These are phyloP conservation scores for Celastrina argiolus DNA, from an alignment of 2,888 invertebrate genomes.

Conservation along the genomic window DNA sequence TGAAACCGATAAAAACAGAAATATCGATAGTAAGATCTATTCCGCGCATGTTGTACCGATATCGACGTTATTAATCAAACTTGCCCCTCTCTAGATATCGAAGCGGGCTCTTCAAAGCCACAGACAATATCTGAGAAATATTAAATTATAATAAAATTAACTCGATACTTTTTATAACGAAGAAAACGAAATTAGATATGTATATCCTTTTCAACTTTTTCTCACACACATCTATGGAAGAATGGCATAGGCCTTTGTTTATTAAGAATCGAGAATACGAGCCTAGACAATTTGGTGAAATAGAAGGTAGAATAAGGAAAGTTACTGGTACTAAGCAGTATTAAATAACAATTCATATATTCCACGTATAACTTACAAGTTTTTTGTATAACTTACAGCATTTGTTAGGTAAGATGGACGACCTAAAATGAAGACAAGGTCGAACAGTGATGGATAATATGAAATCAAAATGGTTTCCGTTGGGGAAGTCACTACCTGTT, in stretches of 20 bases:
- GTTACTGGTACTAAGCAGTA: no score
- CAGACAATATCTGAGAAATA: constrained; percentile 75
- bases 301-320: no score
- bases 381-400: no score
- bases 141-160: constrained; percentile 78
- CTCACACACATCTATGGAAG: background rate
- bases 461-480: constrained; percentile 11
- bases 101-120: constrained; percentile 70
- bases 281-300: background rate
- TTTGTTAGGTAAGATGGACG: background rate
- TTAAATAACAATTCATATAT: background rate
- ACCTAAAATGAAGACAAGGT: constrained; percentile 5
- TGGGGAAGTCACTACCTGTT: background rate
- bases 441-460: constrained; percentile 6
- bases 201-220: constrained; percentile 31
- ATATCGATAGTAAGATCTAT: constrained; percentile 3
- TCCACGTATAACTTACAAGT: no score
- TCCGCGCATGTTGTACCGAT: background rate
- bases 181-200: constrained; percentile 35
- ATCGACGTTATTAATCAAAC: constrained; percentile 24
- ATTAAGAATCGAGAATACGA: no score
- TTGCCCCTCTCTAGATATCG: constrained; percentile 47
- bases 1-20: constrained; percentile 19
- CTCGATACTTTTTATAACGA: constrained; percentile 64
- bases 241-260: no score